Conservation (phyloP, 2,113 vertebrate genomes). For the Nesoenas mayeri region DNA sequence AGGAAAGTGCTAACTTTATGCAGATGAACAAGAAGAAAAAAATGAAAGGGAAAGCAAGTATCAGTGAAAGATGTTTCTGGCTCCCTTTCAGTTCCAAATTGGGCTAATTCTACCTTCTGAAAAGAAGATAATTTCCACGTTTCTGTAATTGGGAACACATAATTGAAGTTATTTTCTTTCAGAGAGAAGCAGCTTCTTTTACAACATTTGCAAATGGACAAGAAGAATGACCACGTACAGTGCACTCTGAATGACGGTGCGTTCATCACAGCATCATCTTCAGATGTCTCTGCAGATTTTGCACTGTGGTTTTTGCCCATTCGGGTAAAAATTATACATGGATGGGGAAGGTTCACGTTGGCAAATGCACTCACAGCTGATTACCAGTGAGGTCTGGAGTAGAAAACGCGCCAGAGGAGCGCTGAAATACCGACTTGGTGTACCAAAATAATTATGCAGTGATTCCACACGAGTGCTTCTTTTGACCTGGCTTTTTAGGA, state of each 20-base stretch:
- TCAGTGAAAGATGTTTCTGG: constrained; percentile 68
- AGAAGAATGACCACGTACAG: constrained; percentile 59
- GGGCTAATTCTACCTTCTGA: constrained; percentile 78
- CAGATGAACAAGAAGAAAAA: constrained; percentile 20
- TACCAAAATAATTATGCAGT: constrained; percentile 21
- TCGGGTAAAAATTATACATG: not conserved
- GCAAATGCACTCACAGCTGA: not conserved
- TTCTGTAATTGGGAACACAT: constrained; percentile 75
- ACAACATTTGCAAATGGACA: constrained; percentile 70
- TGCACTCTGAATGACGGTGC: constrained; percentile 12
- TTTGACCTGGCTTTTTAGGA: constrained; percentile 58
- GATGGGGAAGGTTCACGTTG: not conserved
- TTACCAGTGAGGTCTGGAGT: not conserved
- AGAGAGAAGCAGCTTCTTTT: constrained; percentile 68
- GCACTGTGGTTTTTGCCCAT: not conserved
- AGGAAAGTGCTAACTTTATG: constrained; percentile 54
- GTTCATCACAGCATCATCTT: constrained; percentile 53
- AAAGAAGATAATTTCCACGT: constrained; percentile 77
- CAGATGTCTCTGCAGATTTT: constrained; percentile 45
- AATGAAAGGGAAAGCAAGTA: constrained; percentile 42
- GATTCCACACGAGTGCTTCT: constrained; percentile 21
- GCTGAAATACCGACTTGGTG: not conserved
- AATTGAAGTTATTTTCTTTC: constrained; percentile 80
- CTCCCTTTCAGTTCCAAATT: constrained; percentile 73
- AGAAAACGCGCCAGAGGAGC: not conserved